These are phyloP conservation scores for Enteromius fasciolatus DNA, from an alignment of 2,797 vertebrate genomes.

Conservation along the genomic window DNA sequence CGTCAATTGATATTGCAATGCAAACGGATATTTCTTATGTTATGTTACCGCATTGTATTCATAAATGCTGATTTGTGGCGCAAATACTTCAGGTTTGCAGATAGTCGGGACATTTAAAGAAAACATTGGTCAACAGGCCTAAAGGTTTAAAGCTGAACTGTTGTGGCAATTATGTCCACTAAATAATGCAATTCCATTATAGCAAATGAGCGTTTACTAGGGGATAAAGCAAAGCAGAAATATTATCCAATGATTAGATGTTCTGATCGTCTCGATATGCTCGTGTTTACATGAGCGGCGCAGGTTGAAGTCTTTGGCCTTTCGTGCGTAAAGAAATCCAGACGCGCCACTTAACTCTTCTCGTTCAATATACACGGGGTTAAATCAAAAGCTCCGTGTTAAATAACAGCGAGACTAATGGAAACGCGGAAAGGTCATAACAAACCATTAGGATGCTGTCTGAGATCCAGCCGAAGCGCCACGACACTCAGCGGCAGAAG, in stretches of 20 bases:
- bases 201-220: background rate
- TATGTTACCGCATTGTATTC: background rate
- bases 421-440: constrained; percentile 94
- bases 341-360: constrained; percentile 73
- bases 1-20: background rate
- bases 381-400: constrained; percentile 79
- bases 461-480: constrained; percentile 72
- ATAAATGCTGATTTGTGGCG: background rate
- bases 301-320: constrained; percentile 82
- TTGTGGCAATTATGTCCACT: background rate
- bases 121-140: background rate
- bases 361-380: constrained; percentile 86
- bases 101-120: background rate
- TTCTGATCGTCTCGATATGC: too few species aligned
- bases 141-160: background rate
- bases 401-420: constrained; percentile 84
- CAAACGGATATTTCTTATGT: background rate
- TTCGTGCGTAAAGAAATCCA: constrained; percentile 80
- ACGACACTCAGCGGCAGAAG: constrained; percentile 75
- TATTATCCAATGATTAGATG: too few species aligned
- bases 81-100: background rate
- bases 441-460: constrained; percentile 91
- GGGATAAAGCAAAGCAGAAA: constrained; percentile 38
- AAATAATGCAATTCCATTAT: background rate
- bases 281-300: constrained; percentile 58